phyloP scores from a whole-genome alignment of 2,797 vertebrate species.

The Cirrhinus molitorella region DNA sequence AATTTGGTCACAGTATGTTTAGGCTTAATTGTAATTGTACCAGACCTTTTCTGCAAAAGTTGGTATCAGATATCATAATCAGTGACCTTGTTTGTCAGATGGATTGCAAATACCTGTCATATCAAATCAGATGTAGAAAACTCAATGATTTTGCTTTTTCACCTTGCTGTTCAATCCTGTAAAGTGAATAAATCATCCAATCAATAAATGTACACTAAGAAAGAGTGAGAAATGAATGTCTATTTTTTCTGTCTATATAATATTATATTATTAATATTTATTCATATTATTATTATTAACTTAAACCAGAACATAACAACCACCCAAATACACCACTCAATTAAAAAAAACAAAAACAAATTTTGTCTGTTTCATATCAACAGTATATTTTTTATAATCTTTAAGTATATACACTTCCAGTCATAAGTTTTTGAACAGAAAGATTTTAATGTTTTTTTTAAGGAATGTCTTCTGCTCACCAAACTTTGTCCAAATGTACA shows the following conservation, averaged over 20 bases:
- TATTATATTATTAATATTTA: not conserved
- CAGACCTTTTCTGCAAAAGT: conserved; percentile 20
- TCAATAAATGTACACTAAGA: conserved; percentile 66
- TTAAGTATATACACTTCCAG: too few relatives aligned
- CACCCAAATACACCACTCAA: too few relatives aligned
- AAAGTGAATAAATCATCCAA: conserved; percentile 58
- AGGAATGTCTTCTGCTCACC: too few relatives aligned
- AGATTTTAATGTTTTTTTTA: too few relatives aligned
- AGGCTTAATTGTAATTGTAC: conserved; percentile 44
- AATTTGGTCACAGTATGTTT: conserved; percentile 43
- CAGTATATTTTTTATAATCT: too few relatives aligned
- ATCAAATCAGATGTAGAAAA: conserved; percentile 49
- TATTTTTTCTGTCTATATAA: not conserved
- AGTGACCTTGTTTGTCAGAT: conserved; percentile 42
- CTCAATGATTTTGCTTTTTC: conserved; percentile 30
- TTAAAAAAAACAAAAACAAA: too few relatives aligned
- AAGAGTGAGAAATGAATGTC: conserved; percentile 49
- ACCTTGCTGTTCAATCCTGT: conserved; percentile 48
- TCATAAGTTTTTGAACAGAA: too few relatives aligned
- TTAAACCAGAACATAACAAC: not conserved
- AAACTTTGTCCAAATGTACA: too few relatives aligned
- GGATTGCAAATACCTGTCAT: conserved; percentile 50
- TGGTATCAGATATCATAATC: conserved; percentile 32
- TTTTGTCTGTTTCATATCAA: too few relatives aligned
- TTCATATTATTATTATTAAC: not conserved